phyloP scores from a whole-genome alignment of 2,113 vertebrate genomes.

The Hypanus sabinus region DNA sequence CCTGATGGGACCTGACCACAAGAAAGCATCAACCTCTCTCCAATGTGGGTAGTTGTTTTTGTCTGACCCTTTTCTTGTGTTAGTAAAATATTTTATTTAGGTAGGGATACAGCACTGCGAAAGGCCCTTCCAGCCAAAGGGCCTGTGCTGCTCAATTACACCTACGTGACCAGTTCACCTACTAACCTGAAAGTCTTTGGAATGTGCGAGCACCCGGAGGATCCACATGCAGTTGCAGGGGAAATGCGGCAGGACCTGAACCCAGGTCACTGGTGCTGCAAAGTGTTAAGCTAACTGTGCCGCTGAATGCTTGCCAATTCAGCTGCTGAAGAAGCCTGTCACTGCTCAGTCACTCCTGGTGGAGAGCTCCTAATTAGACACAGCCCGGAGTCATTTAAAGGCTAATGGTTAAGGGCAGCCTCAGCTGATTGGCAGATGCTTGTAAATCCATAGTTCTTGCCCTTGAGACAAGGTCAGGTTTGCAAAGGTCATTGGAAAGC shows the following conservation, averaged over 20 bases:
- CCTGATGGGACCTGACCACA: neutral
- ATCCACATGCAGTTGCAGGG: too few species aligned
- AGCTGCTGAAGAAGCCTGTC: neutral
- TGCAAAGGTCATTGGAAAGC: neutral
- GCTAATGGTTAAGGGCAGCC: neutral
- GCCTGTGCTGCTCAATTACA: too few species aligned
- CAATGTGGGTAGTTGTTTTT: neutral
- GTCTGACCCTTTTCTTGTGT: neutral
- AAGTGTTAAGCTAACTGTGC: too few species aligned
- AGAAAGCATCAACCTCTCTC: neutral
- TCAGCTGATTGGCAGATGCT: constrained; percentile 11
- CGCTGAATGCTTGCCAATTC: too few species aligned
- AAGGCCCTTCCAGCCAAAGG: too few species aligned
- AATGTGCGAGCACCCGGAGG: too few species aligned
- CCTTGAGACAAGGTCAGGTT: neutral
- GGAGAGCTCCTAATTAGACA: neutral
- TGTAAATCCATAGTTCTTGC: neutral
- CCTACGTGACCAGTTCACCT: too few species aligned
- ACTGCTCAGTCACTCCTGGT: neutral
- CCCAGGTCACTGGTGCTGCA: too few species aligned
- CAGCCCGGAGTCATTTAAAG: constrained; percentile 2
- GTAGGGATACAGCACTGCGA: too few species aligned
- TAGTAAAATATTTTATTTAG: neutral
- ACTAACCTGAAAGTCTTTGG: too few species aligned
- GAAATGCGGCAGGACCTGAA: too few species aligned